phyloP scores from a whole-genome alignment of 2,113 vertebrate genomes.

The Upupa epops region DNA sequence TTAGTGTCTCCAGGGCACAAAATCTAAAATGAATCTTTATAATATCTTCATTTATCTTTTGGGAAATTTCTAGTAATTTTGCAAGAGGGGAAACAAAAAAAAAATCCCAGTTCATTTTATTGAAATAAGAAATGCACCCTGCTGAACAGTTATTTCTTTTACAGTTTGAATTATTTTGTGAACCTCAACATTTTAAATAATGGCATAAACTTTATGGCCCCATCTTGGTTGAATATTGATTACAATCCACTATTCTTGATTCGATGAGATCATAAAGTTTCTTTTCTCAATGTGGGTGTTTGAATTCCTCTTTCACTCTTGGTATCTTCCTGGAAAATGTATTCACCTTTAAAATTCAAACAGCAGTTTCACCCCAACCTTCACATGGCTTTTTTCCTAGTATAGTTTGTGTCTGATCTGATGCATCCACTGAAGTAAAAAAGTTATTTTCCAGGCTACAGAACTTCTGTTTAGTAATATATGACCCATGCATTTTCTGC shows the following conservation, averaged over 20 bases:
- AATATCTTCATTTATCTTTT: neutral
- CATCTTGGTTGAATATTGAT: neutral
- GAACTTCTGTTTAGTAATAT: neutral
- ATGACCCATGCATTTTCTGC: neutral
- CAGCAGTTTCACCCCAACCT: neutral
- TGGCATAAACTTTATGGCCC: neutral
- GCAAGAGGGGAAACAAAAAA: neutral
- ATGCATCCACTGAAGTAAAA: neutral
- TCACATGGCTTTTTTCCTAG: neutral
- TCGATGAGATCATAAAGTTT: neutral
- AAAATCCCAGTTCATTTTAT: neutral
- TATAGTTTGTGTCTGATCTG: neutral
- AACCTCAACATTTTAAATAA: neutral
- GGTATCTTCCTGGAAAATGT: neutral
- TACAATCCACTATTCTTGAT: neutral
- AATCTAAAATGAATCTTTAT: neutral
- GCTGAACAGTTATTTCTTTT: neutral
- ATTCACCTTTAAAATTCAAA: neutral
- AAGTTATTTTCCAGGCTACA: neutral
- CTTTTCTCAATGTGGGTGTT: neutral
- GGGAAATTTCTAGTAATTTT: neutral
- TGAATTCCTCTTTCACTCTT: neutral
- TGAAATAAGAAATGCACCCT: neutral
- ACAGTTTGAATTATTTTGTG: neutral
- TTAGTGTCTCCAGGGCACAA: neutral